Conservation (phyloP, 2,113 vertebrate genomes). For the Progne subis region DNA sequence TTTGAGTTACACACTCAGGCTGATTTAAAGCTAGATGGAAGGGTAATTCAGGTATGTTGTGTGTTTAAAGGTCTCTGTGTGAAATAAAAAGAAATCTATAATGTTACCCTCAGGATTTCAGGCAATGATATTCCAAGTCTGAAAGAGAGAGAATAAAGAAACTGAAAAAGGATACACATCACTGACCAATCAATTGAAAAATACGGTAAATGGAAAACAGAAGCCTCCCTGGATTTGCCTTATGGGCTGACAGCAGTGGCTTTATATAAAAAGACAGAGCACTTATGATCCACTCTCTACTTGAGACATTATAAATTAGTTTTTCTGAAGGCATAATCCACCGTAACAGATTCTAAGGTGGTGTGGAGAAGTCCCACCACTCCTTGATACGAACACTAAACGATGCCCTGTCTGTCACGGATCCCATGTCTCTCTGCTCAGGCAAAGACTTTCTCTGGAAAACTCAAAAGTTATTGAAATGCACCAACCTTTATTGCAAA, state of each 20-base stretch:
- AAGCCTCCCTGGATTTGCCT: conserved; percentile 52
- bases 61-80: conserved; percentile 34
- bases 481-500: background rate
- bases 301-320: conserved; percentile 11
- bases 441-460: background rate
- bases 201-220: conserved; percentile 44
- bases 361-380: background rate
- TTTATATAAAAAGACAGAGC: conserved; percentile 23
- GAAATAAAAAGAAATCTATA: conserved; percentile 57
- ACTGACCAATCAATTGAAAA: conserved; percentile 58
- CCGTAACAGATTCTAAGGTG: background rate
- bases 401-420: background rate
- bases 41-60: background rate
- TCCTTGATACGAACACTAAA: background rate
- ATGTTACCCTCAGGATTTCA: conserved; percentile 44
- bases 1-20: background rate
- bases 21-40: conserved; percentile 14
- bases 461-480: background rate
- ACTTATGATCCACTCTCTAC: conserved; percentile 24
- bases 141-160: conserved; percentile 49
- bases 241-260: conserved; percentile 10
- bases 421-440: background rate
- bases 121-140: conserved; percentile 41
- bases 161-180: conserved; percentile 45
- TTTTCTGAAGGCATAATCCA: conserved; percentile 24